A percentile compares a stretch with the other conserved stretches of the same genome.
These are phyloP conservation scores for Argyrosomus japonicus DNA, from an alignment of 2,113 vertebrate species.

Conservation along the genomic window DNA sequence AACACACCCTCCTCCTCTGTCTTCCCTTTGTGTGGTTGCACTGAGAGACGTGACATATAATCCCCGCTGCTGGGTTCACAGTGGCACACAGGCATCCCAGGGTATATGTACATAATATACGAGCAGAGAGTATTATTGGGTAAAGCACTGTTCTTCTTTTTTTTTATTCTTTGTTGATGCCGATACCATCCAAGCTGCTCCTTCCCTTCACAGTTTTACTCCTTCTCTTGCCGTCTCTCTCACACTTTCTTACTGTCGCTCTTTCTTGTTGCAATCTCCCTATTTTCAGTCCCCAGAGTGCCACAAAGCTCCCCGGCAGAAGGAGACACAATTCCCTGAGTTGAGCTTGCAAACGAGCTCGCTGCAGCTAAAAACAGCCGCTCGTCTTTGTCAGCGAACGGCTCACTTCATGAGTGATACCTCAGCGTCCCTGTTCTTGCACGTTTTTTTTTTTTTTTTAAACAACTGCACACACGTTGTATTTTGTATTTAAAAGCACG, in stretches of 20 bases:
- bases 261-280: slow-evolving; percentile 58
- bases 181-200: slow-evolving; percentile 41
- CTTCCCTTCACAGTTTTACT: slow-evolving; percentile 22
- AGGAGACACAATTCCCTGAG: slow-evolving; percentile 60
- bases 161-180: slow-evolving; percentile 37
- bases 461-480: slow-evolving; percentile 19
- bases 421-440: slow-evolving; percentile 38
- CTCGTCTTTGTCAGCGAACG: slow-evolving; percentile 60
- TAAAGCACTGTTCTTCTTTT: slow-evolving; percentile 41
- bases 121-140: slow-evolving; percentile 64
- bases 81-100: slow-evolving; percentile 41
- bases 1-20: slow-evolving; percentile 22
- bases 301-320: slow-evolving; percentile 60
- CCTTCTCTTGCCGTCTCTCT: slow-evolving; percentile 3
- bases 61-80: slow-evolving; percentile 54
- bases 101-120: slow-evolving; percentile 58
- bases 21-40: slow-evolving; percentile 21
- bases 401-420: slow-evolving; percentile 57
- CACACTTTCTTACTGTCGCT: slow-evolving; percentile 35
- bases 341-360: slow-evolving; percentile 63
- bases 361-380: slow-evolving; percentile 75
- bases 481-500: slow-evolving; percentile 34
- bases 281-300: slow-evolving; percentile 69
- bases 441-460: slow-evolving; percentile 19
- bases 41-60: slow-evolving; percentile 29